Percentiles rank a stretch among this genome's conserved stretches.
These are phyloP conservation scores for Cynopterus brachyotis DNA, from an alignment of 2,113 vertebrate species.

Conservation along the genomic window DNA sequence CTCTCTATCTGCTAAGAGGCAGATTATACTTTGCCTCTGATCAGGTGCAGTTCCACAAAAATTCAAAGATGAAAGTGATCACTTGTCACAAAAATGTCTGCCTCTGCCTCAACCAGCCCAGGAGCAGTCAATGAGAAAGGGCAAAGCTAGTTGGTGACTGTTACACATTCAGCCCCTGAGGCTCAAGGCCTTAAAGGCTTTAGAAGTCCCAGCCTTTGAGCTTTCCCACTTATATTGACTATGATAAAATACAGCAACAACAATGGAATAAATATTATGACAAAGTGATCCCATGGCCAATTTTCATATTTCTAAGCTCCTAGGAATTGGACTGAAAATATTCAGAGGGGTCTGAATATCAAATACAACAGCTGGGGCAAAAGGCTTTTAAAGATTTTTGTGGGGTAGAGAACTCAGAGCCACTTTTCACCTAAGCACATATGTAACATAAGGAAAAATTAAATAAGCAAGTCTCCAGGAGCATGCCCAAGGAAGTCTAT, in stretches of 20 bases:
- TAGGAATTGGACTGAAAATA: slow-evolving; percentile 5
- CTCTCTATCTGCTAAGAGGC: slow-evolving; percentile 6
- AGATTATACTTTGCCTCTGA: not conserved
- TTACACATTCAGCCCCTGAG: not conserved
- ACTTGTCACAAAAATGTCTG: not conserved
- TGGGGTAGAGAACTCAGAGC: not conserved
- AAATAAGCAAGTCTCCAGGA: not conserved
- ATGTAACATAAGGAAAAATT: not conserved
- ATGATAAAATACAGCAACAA: slow-evolving; percentile 25
- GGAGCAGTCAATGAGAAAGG: not conserved
- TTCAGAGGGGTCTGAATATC: not conserved
- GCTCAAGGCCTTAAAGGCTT: not conserved
- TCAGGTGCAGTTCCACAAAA: not conserved
- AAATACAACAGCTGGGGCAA: not conserved
- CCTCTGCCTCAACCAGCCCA: not conserved
- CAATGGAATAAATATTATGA: not conserved
- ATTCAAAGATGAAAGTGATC: not conserved
- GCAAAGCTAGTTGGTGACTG: not conserved
- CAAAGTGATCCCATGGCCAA: not conserved
- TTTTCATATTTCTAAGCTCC: not conserved
- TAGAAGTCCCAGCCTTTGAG: not conserved
- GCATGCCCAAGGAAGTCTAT: not conserved
- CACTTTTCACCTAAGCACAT: not conserved
- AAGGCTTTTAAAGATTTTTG: slow-evolving; percentile 24
- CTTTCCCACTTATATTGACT: not conserved